Evolutionary conservation across 2,113 vertebrate species (phyloP).

Genomic region (Phalacrocorax carbo): DNA sequence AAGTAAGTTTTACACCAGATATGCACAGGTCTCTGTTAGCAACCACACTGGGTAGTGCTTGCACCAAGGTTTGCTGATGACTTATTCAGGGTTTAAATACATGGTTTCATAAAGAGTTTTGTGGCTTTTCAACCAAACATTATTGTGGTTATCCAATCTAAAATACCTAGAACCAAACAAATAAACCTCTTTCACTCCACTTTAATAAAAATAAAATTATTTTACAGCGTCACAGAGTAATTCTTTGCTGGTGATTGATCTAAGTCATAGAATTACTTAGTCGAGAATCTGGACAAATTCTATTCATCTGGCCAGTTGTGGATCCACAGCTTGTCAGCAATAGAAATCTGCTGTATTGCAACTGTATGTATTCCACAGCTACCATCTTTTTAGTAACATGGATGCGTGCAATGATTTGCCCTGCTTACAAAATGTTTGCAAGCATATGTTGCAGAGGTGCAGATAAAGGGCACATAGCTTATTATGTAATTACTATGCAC

Average conservation of each 20-base stretch:
- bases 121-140: not conserved
- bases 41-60: not conserved
- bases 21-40: not conserved
- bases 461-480: not conserved
- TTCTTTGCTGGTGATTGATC: not conserved
- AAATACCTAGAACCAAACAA: not conserved
- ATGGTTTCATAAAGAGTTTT: not conserved
- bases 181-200: not conserved
- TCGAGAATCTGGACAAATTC: not conserved
- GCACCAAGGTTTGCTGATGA: not conserved
- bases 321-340: not conserved
- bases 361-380: not conserved
- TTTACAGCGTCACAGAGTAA: accelerated
- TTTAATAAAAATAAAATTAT: not conserved
- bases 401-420: not conserved
- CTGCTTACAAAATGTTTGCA: not conserved
- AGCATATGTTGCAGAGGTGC: not conserved
- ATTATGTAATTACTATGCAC: not conserved
- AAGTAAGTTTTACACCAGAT: not conserved
- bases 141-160: not conserved
- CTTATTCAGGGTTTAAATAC: not conserved
- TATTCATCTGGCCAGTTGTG: not conserved
- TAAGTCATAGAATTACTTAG: not conserved
- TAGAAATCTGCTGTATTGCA: accelerated
- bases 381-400: not conserved